phyloP scores from a whole-genome alignment of 2,888 invertebrate genomes.

The Chymomyza fuscimana region DNA sequence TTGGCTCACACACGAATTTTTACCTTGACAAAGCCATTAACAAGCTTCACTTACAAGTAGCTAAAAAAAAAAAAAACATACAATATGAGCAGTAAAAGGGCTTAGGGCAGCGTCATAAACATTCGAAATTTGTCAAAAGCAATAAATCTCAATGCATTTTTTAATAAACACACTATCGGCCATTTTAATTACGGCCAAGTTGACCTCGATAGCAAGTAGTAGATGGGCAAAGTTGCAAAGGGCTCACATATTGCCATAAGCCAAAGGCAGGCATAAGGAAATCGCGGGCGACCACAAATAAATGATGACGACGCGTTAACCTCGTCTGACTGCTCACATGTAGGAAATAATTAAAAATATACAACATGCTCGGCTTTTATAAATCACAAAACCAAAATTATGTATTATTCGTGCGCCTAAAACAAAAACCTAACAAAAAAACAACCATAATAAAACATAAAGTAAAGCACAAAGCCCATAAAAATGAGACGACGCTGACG shows the following conservation, averaged over 20 bases:
- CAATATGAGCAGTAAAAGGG: not conserved
- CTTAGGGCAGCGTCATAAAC: not conserved
- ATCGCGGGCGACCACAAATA: constrained; percentile 34
- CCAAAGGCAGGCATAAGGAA: not conserved
- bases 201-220: constrained; percentile 49
- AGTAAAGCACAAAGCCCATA: constrained; percentile 13
- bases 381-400: constrained; percentile 71
- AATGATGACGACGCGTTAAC: constrained; percentile 19
- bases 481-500: constrained; percentile 4
- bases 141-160: constrained; percentile 37
- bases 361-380: constrained; percentile 40
- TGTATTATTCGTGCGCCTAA: constrained; percentile 59
- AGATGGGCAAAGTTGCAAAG: not conserved
- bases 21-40: not conserved
- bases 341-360: constrained; percentile 63
- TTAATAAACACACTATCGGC: constrained; percentile 11
- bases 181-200: constrained; percentile 21
- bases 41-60: not conserved
- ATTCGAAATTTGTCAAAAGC: constrained; percentile 35
- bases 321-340: constrained; percentile 41
- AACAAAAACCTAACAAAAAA: constrained; percentile 9
- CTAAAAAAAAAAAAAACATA: not conserved
- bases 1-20: not conserved
- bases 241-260: not conserved
- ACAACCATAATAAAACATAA: constrained; percentile 10